These are phyloP conservation scores for Pelobates cultripes DNA, from an alignment of 2,797 vertebrate genomes.

Conservation along the genomic window DNA sequence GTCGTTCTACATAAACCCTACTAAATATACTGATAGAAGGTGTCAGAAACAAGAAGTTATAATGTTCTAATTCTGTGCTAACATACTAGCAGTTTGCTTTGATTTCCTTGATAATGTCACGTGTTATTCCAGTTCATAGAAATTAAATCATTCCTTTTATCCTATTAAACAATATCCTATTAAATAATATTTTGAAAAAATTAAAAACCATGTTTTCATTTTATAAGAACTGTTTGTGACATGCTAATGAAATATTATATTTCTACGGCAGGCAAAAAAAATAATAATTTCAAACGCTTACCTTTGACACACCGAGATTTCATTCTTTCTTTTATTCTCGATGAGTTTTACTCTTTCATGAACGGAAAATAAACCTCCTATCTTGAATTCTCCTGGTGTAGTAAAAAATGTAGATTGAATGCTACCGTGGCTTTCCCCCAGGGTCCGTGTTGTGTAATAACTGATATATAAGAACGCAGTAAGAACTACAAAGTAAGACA, in stretches of 20 bases:
- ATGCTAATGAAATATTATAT: neutral
- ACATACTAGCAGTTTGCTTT: too few species aligned
- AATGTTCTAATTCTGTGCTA: too few species aligned
- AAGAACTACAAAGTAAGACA: conserved; percentile 9
- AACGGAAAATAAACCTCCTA: conserved; percentile 73
- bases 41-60: too few species aligned
- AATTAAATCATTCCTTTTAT: too few species aligned
- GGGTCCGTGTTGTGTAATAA: neutral
- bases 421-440: neutral
- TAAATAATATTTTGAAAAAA: too few species aligned
- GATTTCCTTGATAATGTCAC: too few species aligned
- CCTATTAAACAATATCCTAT: too few species aligned
- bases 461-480: neutral
- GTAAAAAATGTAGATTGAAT: conserved; percentile 7
- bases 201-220: too few species aligned
- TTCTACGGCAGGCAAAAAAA: too few species aligned
- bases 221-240: neutral
- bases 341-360: neutral
- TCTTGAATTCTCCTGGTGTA: conserved; percentile 6
- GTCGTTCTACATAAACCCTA: too few species aligned
- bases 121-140: too few species aligned
- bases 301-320: conserved; percentile 13
- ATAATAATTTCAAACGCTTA: neutral
- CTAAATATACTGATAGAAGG: too few species aligned
- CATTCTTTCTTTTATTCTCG: neutral